phyloP scores from a whole-genome alignment of 2,888 invertebrate genomes.

The Melieria crassipennis region DNA sequence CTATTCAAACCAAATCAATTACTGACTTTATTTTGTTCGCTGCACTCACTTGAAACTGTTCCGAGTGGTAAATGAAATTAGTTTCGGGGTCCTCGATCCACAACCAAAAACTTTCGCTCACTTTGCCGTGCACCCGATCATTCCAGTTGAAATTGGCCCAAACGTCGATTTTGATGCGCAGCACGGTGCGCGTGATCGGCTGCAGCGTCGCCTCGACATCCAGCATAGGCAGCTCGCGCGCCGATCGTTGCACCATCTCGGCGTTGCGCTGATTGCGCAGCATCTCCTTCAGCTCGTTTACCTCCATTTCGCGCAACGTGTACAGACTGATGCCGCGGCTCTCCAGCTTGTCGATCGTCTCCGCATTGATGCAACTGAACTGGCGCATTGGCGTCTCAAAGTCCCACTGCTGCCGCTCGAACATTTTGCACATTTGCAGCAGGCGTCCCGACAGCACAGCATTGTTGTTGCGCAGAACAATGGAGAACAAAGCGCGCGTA shows the following conservation, averaged over 20 bases:
- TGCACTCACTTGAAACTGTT: slow-evolving; percentile 75
- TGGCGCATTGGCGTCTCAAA: slow-evolving; percentile 87
- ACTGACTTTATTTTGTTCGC: not conserved
- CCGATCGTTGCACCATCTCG: slow-evolving; percentile 80
- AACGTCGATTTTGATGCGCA: slow-evolving; percentile 83
- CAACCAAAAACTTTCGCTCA: slow-evolving; percentile 92
- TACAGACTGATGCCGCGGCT: slow-evolving; percentile 79
- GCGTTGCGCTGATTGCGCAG: slow-evolving; percentile 80
- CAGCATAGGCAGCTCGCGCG: slow-evolving; percentile 85
- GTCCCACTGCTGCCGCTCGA: slow-evolving; percentile 92
- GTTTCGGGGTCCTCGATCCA: slow-evolving; percentile 98
- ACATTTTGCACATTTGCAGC: slow-evolving; percentile 88
- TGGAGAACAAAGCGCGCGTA: slow-evolving; percentile 92
- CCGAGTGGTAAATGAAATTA: slow-evolving; percentile 95
- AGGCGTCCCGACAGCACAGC: slow-evolving; percentile 88
- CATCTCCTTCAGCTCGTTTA: slow-evolving; percentile 84
- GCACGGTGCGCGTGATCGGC: slow-evolving; percentile 93
- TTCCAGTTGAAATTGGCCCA: slow-evolving; percentile 86
- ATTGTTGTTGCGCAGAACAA: slow-evolving; percentile 89
- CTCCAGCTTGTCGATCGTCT: slow-evolving; percentile 85
- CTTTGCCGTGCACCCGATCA: slow-evolving; percentile 87
- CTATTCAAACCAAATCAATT: not conserved
- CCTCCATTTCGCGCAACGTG: slow-evolving; percentile 85
- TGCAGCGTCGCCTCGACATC: slow-evolving; percentile 87
- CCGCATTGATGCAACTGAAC: slow-evolving; percentile 79